Evolutionary conservation across 2,888 invertebrate genomes (phyloP).

Genomic region (Venusia cambrica): DNA sequence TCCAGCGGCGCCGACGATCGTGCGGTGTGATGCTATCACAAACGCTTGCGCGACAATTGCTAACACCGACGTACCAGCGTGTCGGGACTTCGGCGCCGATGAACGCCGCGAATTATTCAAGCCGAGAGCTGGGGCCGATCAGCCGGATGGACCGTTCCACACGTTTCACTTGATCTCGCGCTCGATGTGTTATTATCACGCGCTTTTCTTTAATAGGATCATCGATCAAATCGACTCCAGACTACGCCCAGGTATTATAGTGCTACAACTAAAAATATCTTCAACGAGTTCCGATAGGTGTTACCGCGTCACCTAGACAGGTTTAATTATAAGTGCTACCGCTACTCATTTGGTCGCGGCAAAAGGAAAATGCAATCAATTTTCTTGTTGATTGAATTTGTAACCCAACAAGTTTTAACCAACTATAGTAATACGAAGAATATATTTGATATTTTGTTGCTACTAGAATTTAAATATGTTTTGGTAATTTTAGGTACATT

Average conservation of each 20-base stretch:
- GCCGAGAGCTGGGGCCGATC: conserved; percentile 42
- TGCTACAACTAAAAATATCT: too few relatives aligned
- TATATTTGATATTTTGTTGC: not conserved
- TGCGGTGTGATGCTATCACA: conserved; percentile 69
- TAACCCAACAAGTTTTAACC: too few relatives aligned
- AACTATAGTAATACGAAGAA: not conserved
- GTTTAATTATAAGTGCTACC: conserved; percentile 1
- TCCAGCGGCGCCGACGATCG: conserved; percentile 58
- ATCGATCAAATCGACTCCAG: conserved; percentile 8
- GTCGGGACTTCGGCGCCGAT: conserved; percentile 29
- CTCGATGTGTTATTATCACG: conserved; percentile 12
- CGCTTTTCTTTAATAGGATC: conserved; percentile 8
- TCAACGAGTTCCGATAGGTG: too few relatives aligned
- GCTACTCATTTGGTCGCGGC: not conserved
- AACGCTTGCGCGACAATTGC: conserved; percentile 73
- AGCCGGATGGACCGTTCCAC: conserved; percentile 13
- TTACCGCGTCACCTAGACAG: too few relatives aligned
- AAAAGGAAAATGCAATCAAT: not conserved
- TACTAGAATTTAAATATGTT: too few relatives aligned
- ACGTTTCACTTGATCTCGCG: conserved; percentile 14
- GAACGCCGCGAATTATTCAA: conserved; percentile 69
- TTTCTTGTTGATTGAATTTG: conserved; percentile 1
- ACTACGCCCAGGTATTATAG: too few relatives aligned
- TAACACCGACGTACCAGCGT: conserved; percentile 46
- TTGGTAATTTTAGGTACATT: too few relatives aligned